These are phyloP conservation scores for Ceramica pisi DNA, from an alignment of 2,888 invertebrate species.

Conservation along the genomic window DNA sequence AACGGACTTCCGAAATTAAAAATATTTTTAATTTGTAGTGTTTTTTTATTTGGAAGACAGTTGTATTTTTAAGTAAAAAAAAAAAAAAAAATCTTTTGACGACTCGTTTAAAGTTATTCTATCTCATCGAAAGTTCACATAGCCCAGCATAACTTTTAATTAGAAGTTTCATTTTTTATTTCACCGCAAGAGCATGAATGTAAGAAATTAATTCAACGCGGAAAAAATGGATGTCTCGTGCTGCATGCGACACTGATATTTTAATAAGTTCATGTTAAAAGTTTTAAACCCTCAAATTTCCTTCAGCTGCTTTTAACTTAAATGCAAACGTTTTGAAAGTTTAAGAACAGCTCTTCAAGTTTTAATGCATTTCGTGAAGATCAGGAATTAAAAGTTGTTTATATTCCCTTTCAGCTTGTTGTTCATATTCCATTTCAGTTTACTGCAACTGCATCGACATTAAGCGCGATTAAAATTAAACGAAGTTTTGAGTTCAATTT, in stretches of 20 bases:
- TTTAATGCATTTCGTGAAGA: conserved; percentile 30
- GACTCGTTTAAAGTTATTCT: conserved; percentile 5
- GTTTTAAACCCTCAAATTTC: conserved; percentile 14
- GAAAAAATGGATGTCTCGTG: neutral
- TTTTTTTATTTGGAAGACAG: too few species aligned
- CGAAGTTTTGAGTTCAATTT: neutral
- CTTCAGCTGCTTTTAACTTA: conserved; percentile 16
- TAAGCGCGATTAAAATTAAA: neutral
- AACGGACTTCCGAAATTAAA: too few species aligned
- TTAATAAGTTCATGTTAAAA: conserved; percentile 17
- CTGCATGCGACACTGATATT: neutral
- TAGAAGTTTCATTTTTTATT: neutral
- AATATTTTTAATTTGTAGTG: too few species aligned
- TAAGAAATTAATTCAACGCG: conserved; percentile 4
- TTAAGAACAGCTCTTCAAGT: conserved; percentile 19
- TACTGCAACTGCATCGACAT: neutral
- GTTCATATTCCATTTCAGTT: conserved; percentile 12
- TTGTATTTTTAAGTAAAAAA: too few species aligned
- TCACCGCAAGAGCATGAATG: neutral
- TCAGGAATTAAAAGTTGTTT: conserved; percentile 1
- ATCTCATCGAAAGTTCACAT: neutral
- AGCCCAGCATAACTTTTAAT: neutral
- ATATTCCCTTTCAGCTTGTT: conserved; percentile 3
- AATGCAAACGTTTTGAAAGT: conserved; percentile 24
- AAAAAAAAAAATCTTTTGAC: too few species aligned